Conservation (phyloP, 2,113 vertebrate genomes). For the Petrocephalus zakoni region DNA sequence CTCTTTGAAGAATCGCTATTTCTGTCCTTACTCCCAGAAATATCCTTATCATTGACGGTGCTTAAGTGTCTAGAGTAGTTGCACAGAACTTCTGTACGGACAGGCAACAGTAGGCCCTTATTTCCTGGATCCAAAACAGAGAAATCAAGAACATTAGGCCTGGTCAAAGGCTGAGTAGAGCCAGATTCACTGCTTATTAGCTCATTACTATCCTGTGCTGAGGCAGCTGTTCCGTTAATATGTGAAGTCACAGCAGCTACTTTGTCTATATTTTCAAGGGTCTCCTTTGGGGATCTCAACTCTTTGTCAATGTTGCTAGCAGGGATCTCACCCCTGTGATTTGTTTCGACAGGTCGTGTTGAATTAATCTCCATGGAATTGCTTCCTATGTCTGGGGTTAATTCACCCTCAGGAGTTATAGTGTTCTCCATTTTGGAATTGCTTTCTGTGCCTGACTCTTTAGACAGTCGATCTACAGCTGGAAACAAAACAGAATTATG, state of each 20-base stretch:
- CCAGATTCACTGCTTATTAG: constrained; percentile 6
- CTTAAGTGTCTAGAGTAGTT: constrained; percentile 76
- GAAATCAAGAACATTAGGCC: constrained; percentile 40
- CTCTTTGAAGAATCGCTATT: constrained; percentile 37
- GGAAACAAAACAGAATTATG: constrained; percentile 22
- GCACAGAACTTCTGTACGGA: constrained; percentile 68
- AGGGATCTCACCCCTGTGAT: constrained; percentile 34
- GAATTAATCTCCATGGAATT: constrained; percentile 15
- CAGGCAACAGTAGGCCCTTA: constrained; percentile 59
- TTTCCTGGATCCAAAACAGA: constrained; percentile 59
- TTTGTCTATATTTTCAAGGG: background rate
- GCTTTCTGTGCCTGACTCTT: constrained; percentile 50
- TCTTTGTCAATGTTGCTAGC: constrained; percentile 58
- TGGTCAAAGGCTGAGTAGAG: background rate
- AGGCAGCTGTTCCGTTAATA: background rate
- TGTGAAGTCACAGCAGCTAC: background rate
- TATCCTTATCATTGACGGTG: constrained; percentile 54
- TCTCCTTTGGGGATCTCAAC: constrained; percentile 32
- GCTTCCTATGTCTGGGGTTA: constrained; percentile 11
- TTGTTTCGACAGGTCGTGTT: constrained; percentile 10
- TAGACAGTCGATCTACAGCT: constrained; percentile 70
- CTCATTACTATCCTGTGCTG: background rate
- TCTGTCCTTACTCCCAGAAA: constrained; percentile 34
- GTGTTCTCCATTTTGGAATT: constrained; percentile 36
- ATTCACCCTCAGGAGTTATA: constrained; percentile 22